Percentiles rank a stretch among this genome's conserved stretches.
Conservation (phyloP, 2,888 invertebrate genomes). For the Venustoraphidia nigricollis region DNA sequence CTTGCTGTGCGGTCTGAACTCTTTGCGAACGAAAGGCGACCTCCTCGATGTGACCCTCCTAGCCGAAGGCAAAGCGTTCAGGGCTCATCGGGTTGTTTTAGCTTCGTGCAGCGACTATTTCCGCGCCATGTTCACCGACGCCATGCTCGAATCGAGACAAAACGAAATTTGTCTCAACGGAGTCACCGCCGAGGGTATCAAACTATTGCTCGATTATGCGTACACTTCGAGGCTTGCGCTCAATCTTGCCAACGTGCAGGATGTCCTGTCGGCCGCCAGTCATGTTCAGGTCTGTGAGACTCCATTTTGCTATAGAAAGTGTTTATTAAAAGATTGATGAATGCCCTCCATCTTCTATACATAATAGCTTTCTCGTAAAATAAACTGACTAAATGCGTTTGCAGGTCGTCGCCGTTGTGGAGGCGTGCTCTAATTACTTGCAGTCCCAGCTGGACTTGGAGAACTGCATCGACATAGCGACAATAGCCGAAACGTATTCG, state of each 20-base stretch:
- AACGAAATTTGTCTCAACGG: constrained; percentile 49
- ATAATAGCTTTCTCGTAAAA: neutral
- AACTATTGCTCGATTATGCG: constrained; percentile 47
- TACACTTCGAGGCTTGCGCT: constrained; percentile 49
- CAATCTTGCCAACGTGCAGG: constrained; percentile 46
- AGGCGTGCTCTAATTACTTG: constrained; percentile 48
- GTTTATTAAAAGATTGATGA: too few relatives aligned
- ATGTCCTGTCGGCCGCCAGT: constrained; percentile 52
- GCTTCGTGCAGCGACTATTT: constrained; percentile 62
- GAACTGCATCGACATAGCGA: constrained; percentile 55
- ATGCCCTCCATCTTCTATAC: too few relatives aligned
- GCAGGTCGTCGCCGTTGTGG: constrained; percentile 40
- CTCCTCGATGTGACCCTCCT: constrained; percentile 50
- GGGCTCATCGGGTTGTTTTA: constrained; percentile 53
- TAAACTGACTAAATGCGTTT: constrained; percentile 19
- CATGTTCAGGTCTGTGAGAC: constrained; percentile 31
- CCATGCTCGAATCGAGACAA: constrained; percentile 48
- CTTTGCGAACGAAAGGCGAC: constrained; percentile 39
- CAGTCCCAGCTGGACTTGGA: constrained; percentile 50
- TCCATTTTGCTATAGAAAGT: too few relatives aligned
- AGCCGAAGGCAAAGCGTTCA: constrained; percentile 45
- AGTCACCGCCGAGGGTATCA: constrained; percentile 47
- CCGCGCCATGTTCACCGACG: constrained; percentile 59
- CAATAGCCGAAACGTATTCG: constrained; percentile 52
- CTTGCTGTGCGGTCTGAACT: constrained; percentile 42